Conservation (phyloP, 2,888 invertebrate species). For the Hirtodrosophila alboralis region DNA sequence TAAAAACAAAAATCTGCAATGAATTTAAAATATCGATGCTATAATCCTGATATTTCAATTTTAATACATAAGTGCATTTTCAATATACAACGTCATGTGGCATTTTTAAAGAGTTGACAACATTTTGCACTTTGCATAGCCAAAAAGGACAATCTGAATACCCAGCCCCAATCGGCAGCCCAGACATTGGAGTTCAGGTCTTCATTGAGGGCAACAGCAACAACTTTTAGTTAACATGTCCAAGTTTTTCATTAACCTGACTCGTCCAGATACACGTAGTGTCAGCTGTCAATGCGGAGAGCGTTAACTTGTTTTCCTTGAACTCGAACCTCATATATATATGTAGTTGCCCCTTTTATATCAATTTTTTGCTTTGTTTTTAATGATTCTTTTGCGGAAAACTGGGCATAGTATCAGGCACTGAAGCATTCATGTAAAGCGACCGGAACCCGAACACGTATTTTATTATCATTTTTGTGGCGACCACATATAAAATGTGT, state of each 20-base stretch:
- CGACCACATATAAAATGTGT: constrained; percentile 20
- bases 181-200: not conserved
- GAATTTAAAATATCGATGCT: no score
- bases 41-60: no score
- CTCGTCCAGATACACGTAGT: constrained; percentile 62
- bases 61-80: not conserved
- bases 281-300: constrained; percentile 55
- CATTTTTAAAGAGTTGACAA: constrained; percentile 57
- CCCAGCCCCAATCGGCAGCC: not conserved
- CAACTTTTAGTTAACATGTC: constrained; percentile 54
- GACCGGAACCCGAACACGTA: constrained; percentile 27
- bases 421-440: no score
- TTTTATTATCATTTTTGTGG: constrained; percentile 70
- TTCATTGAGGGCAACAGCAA: constrained; percentile 41
- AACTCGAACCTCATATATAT: no score
- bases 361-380: constrained; percentile 25
- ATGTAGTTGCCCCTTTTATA: no score
- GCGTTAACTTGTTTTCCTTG: constrained; percentile 52
- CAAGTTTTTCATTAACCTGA: constrained; percentile 76
- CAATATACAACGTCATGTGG: not conserved
- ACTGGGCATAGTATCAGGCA: constrained; percentile 17
- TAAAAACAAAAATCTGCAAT: no score
- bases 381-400: constrained; percentile 37
- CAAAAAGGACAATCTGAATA: constrained; percentile 27
- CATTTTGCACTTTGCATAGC: constrained; percentile 62